Conservation (phyloP, 2,888 invertebrate genomes). For the Lampropteryx suffumata region DNA sequence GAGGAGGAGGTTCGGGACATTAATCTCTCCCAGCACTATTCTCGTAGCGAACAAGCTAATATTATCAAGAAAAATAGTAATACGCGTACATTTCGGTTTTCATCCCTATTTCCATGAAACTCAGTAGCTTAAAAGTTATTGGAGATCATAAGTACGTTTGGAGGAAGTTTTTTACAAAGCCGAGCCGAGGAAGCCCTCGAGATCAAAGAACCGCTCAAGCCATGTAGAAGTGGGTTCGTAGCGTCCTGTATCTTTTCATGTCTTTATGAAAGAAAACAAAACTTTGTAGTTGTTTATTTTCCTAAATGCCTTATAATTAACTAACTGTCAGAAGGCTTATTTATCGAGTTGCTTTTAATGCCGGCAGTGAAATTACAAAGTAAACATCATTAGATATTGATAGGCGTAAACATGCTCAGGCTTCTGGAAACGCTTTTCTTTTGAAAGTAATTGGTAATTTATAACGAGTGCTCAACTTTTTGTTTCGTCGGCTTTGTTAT, state of each 20-base stretch:
- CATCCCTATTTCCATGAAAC: conserved; percentile 28
- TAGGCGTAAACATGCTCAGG: conserved; percentile 3
- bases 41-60: too few species aligned
- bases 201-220: conserved; percentile 27
- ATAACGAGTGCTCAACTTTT: conserved; percentile 1
- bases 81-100: conserved; percentile 19
- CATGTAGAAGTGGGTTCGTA: conserved; percentile 12
- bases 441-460: conserved; percentile 2
- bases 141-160: conserved; percentile 24
- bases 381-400: conserved; percentile 12
- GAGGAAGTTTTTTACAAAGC: conserved; percentile 29
- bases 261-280: conserved; percentile 5
- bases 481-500: conserved; percentile 5
- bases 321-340: conserved; percentile 17
- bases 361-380: conserved; percentile 5
- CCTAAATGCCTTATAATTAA: conserved; percentile 17
- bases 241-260: conserved; percentile 9
- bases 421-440: conserved; percentile 2
- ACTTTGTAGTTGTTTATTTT: conserved; percentile 8
- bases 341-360: conserved; percentile 9
- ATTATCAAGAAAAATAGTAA: conserved; percentile 16
- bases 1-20: too few species aligned
- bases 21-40: too few species aligned
- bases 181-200: conserved; percentile 17
- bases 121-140: conserved; percentile 34